Evolutionary conservation across 2,888 invertebrate genomes (phyloP).

Genomic region (Ennomos erosarius): DNA sequence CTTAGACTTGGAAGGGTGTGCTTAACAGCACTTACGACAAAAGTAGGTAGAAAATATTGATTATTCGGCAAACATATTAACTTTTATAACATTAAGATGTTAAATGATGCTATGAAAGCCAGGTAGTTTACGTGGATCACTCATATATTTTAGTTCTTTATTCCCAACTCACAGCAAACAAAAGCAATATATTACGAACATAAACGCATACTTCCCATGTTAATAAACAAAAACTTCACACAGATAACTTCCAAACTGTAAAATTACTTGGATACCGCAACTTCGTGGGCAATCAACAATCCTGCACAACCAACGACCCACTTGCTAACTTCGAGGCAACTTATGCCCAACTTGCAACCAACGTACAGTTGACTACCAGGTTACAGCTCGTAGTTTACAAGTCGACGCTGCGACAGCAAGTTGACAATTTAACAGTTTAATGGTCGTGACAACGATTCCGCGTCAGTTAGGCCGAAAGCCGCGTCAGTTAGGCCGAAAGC

Average conservation of each 20-base stretch:
- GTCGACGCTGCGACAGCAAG: slow-evolving; percentile 21
- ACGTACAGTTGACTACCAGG: slow-evolving; percentile 2
- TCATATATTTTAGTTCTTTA: too few relatives aligned
- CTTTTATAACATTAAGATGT: background rate
- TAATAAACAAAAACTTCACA: slow-evolving; percentile 6
- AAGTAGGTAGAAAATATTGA: too few relatives aligned
- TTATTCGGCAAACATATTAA: background rate
- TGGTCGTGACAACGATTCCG: slow-evolving; percentile 9
- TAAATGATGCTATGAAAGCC: too few relatives aligned
- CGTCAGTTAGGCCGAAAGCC: too few relatives aligned
- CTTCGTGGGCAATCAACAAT: slow-evolving; percentile 11
- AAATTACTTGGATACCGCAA: slow-evolving; percentile 9
- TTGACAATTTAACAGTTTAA: slow-evolving; percentile 27
- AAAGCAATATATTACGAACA: background rate
- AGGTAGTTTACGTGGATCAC: too few relatives aligned
- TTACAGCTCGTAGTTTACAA: slow-evolving; percentile 18
- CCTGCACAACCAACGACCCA: slow-evolving; percentile 16
- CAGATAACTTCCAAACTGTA: slow-evolving; percentile 12
- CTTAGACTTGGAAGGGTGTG: too few relatives aligned
- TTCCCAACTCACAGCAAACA: background rate
- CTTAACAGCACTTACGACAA: too few relatives aligned
- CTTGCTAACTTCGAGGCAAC: slow-evolving; percentile 10
- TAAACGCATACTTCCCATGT: background rate
- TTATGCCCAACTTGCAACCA: slow-evolving; percentile 1
- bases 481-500: background rate